Base-by-base conservation (phyloP, 2,797 vertebrate species). In the Myiothlypis chrysogaster region DNA sequence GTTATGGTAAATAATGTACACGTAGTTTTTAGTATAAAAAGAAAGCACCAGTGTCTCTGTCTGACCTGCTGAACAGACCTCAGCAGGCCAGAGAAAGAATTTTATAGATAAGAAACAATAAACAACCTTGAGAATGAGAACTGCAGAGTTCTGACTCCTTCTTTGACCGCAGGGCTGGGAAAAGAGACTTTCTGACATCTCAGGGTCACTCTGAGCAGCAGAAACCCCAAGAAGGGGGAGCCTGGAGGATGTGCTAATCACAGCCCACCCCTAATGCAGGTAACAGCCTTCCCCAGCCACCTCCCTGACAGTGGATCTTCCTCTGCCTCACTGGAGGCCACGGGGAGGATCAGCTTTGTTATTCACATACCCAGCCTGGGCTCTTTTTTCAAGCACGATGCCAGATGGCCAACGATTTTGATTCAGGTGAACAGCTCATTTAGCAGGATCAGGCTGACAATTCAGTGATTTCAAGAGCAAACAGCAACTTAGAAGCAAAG, bases 381-480 rank as follows among this genome's bases (percentile, higher is more conserved):
- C 11, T 80, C 72, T 49, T 89, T 50, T 84, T 70, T 46, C 70
- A 57, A 91, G 32, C 64, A 24, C 9, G 10, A 44, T 84, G 95
- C 96, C 96, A 97, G 95, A 95, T 95, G 96, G 96, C 81, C 86
- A 90, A 72, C 28, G 16, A 50, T 79, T 95, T 64, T 88, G 71
- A 91, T 92, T 89, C 92, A 95, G 92, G 85, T 95, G 90, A 97
- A 93, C 79, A 90, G 95, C 93, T 96, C 94, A 95, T 95, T 96
- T 95, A 96, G 90, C 96, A 90, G 69, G 9, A 22, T 66, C 0
- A 1, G 57, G 77, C 46, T 83, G 91, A 86, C 37, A 8, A 93
- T 75, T 75, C 69, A 53, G 57, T 10, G 20, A 88, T 65, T 92
- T 87, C 53, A 83, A 95, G 91, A 96, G 77, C 55, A 96, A 94